These are phyloP conservation scores for Formica selysi DNA, from an alignment of 1,140 invertebrate species.

Conservation along the genomic window DNA sequence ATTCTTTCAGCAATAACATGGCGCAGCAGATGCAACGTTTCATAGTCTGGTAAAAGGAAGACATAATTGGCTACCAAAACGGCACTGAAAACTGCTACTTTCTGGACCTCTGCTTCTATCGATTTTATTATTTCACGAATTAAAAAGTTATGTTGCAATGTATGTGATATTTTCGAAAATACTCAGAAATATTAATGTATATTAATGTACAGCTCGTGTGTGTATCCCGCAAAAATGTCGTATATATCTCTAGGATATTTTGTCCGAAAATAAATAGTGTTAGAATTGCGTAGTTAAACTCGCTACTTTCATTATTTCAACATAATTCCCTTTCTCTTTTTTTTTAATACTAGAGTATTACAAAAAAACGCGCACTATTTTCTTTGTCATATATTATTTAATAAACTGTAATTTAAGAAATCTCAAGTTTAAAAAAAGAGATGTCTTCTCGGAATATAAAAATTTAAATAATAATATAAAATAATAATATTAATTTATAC, in stretches of 20 bases:
- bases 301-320: no score
- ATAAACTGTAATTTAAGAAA: no score
- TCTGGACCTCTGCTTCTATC: constrained; percentile 61
- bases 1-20: constrained; percentile 45
- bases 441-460: no score
- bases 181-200: constrained; percentile 53
- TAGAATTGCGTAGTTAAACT: constrained; percentile 42
- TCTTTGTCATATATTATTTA: no score
- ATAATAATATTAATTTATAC: no score
- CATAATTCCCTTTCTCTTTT: background rate
- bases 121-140: constrained; percentile 39
- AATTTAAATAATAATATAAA: no score
- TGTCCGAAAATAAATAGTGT: constrained; percentile 71
- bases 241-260: constrained; percentile 66
- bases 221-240: constrained; percentile 55
- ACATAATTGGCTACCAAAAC: background rate
- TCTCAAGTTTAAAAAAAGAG: no score
- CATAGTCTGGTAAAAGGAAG: constrained; percentile 50
- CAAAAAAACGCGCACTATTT: no score
- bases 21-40: constrained; percentile 28
- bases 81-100: constrained; percentile 49
- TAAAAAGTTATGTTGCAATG: background rate
- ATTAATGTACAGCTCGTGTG: constrained; percentile 65
- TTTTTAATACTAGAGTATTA: background rate
- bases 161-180: constrained; percentile 37